Percentiles rank a stretch among this genome's conserved stretches.
Evolutionary conservation across 1,140 invertebrate genomes (phyloP).

Genomic region (Orussus abietinus): DNA sequence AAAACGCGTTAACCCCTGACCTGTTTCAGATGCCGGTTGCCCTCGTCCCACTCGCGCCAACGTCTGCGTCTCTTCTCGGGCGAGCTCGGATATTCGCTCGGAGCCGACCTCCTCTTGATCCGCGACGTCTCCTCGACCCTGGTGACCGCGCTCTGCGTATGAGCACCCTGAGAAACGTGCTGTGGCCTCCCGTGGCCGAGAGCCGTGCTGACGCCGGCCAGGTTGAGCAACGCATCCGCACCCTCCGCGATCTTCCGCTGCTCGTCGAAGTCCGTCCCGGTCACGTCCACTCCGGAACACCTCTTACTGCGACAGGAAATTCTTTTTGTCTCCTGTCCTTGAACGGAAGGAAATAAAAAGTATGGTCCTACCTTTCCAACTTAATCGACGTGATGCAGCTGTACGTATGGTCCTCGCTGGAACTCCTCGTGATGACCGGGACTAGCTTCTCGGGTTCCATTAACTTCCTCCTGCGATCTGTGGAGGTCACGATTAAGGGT

Average conservation of each 20-base stretch:
- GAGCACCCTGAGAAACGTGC: constrained; percentile 10
- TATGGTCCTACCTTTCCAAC: constrained; percentile 45
- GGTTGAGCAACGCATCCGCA: constrained; percentile 71
- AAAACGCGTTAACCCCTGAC: constrained; percentile 44
- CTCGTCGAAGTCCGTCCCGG: constrained; percentile 61
- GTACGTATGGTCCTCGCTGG: constrained; percentile 78
- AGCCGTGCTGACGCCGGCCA: constrained; percentile 60
- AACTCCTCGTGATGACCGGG: constrained; percentile 68
- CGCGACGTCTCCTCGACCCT: constrained; percentile 33
- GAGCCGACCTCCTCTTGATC: constrained; percentile 16
- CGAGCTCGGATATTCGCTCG: constrained; percentile 35
- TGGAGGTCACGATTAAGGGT: no score
- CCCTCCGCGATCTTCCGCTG: constrained; percentile 74
- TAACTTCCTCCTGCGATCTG: constrained; percentile 44
- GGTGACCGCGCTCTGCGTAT: constrained; percentile 3
- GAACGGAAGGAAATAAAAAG: no score
- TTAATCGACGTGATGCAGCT: constrained; percentile 52
- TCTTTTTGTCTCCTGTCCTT: no score
- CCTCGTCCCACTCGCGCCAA: constrained; percentile 45
- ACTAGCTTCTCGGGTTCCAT: constrained; percentile 46
- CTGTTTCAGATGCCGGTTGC: constrained; percentile 42
- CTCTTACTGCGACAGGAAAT: constrained; percentile 28
- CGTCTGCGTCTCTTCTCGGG: constrained; percentile 40
- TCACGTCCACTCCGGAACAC: constrained; percentile 28
- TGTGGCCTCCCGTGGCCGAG: constrained; percentile 30